Base-by-base conservation (phyloP, 2,888 invertebrate species). In the Cantharis rufa region DNA sequence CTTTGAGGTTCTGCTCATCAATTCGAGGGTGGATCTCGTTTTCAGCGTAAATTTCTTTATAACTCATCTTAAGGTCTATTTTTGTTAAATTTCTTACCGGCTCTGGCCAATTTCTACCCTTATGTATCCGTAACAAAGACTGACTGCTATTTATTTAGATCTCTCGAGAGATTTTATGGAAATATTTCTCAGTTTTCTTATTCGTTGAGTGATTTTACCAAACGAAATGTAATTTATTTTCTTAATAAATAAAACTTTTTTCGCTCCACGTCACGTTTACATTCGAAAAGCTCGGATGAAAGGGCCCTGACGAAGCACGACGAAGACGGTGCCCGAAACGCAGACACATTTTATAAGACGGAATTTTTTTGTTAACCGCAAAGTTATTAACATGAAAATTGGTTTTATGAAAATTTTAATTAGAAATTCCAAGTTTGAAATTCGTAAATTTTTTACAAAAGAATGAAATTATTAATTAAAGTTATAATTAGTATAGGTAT, bases 81-180 rank as follows among this genome's bases (percentile, higher is more conserved):
- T 81, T 80, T 74, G 80, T 74, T 69, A 69, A 80, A 70, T 74
- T 78, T 72, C 79, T 78, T 74, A 77, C 80, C 70, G 72, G 73
- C 70, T 72, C 21, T 71, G 66, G 73, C 72, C 77, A 76, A 79
- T 75, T 79, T 66, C 84, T 83, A 83, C 83, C 85, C 83, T 84
- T 84, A 85, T 79, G 81, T 81, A 80, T 80, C 78, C 78, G 80
- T 82, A 84, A 86, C 84, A 85, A 85, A 86, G 86, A 84, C 85
- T 80, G 82, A 83, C 83, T 84, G 84, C 84, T 85, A 85, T 86
- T 86, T 86, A 85, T 86, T 86, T 85, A 85, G 85, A 86, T 86
- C 86, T 86, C 87, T 84, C 86, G 75, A 76, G 86, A 85, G 87
- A 86, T 86, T 86, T 87, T 86, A 86, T 86, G 86, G 86, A 86